Conservation (phyloP, 35 echinoderm and acorn worm species). For the Heliocidaris tuberculata region DNA sequence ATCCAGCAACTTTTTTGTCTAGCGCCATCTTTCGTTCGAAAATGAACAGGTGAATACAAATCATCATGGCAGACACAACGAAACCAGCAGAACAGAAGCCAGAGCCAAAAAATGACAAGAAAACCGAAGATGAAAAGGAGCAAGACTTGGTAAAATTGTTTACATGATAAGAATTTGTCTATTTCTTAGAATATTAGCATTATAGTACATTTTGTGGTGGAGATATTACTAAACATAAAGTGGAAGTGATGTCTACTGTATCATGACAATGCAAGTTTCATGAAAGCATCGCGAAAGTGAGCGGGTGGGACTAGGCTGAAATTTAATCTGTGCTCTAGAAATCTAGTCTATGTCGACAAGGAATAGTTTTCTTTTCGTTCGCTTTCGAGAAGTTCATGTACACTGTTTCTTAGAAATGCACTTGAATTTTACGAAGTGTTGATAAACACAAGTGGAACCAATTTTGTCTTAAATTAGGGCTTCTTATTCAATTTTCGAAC, state of each 20-base stretch:
- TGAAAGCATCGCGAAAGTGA: neutral
- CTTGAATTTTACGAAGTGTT: too few species aligned
- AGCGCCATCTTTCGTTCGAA: slow-evolving; percentile 22
- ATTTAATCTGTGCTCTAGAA: too few species aligned
- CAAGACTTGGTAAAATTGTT: slow-evolving; percentile 59
- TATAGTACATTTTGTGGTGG: neutral
- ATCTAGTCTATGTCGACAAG: too few species aligned
- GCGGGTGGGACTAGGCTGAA: neutral
- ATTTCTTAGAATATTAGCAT: neutral
- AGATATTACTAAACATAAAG: neutral
- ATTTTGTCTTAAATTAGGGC: too few species aligned
- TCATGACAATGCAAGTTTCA: slow-evolving; percentile 26
- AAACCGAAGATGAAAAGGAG: slow-evolving; percentile 63
- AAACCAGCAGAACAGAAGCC: slow-evolving; percentile 53
- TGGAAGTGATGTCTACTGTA: neutral
- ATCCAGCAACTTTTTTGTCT: neutral
- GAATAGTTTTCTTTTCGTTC: too few species aligned
- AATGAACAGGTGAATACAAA: neutral
- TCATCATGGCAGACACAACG: slow-evolving; percentile 70
- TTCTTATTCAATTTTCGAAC: too few species aligned
- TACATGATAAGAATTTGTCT: neutral
- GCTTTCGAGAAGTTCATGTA: too few species aligned
- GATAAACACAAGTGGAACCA: too few species aligned
- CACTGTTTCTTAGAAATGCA: too few species aligned
- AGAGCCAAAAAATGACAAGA: slow-evolving; percentile 61